Conservation (phyloP, 53 echinoderm and acorn worm species). For the Echinarachnius parma region DNA sequence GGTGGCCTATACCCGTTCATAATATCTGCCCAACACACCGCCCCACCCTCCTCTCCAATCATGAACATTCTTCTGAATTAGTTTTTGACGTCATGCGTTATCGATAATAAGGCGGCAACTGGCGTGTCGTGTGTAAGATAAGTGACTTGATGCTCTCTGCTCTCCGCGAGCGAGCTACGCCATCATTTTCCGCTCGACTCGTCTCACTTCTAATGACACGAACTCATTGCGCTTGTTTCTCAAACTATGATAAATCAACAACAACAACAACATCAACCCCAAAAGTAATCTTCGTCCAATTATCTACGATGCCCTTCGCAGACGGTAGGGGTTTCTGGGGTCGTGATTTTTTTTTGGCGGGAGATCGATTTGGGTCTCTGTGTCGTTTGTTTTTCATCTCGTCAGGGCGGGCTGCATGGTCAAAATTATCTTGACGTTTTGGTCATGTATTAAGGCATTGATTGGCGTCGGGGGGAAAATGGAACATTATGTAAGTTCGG, state of each 20-base stretch:
- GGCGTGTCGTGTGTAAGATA: conserved; percentile 40
- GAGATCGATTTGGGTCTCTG: conserved; percentile 30
- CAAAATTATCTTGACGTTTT: conserved; percentile 49
- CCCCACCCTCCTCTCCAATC: too few species aligned
- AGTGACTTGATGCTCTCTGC: conserved; percentile 49
- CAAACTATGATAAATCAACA: too few species aligned
- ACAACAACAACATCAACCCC: too few species aligned
- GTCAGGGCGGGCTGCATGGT: too few species aligned
- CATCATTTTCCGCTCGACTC: conserved; percentile 28
- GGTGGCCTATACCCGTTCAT: too few species aligned
- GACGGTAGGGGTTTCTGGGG: conserved; percentile 2
- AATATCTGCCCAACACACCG: too few species aligned
- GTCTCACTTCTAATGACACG: conserved; percentile 28
- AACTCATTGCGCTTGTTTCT: too few species aligned
- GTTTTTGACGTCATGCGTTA: conserved; percentile 39
- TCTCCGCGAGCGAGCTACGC: conserved; percentile 36
- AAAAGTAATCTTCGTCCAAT: conserved; percentile 47
- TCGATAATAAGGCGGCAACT: conserved; percentile 54
- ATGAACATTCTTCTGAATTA: too few species aligned
- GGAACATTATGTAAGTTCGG: conserved; percentile 23
- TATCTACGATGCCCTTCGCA: conserved; percentile 33
- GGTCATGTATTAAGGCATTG: conserved; percentile 46
- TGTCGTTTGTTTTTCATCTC: too few species aligned
- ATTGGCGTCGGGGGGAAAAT: conserved; percentile 17
- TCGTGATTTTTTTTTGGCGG: conserved; percentile 14